Evolutionary conservation across 2,888 invertebrate genomes (phyloP).

Genomic region (Rugalucina vietnamica): DNA sequence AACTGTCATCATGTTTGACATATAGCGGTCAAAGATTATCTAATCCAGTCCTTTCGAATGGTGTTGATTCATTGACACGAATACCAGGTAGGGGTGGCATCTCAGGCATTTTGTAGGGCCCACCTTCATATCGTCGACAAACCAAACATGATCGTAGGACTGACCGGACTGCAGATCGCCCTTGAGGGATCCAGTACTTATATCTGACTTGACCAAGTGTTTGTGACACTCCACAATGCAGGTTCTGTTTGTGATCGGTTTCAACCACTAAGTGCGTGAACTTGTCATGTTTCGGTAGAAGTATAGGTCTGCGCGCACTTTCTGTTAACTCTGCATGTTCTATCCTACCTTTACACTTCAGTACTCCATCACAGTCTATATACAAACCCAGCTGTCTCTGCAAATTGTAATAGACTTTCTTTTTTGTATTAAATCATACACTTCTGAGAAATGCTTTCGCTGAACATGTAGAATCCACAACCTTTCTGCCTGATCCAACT

Average conservation of each 20-base stretch:
- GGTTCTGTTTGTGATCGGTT: constrained; percentile 26
- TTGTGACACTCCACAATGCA: constrained; percentile 46
- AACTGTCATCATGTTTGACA: no score
- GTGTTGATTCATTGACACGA: background rate
- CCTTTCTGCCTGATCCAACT: constrained; percentile 26
- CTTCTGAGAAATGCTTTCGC: background rate
- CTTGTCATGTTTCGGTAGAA: constrained; percentile 41
- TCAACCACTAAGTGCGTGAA: constrained; percentile 47
- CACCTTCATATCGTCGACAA: no score
- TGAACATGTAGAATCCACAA: constrained; percentile 34
- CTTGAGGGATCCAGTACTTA: no score
- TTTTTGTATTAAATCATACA: background rate
- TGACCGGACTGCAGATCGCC: no score
- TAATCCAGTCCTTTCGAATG: constrained; percentile 7
- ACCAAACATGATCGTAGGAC: no score
- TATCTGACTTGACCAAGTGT: no score
- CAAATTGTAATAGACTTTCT: constrained; percentile 13
- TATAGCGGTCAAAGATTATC: constrained; percentile 1
- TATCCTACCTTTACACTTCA: constrained; percentile 43
- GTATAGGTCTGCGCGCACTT: constrained; percentile 36
- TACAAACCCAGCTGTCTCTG: no score
- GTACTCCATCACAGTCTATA: constrained; percentile 24
- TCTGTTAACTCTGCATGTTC: constrained; percentile 46
- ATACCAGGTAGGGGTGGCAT: no score
- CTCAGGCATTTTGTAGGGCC: no score